Evolutionary conservation across 2,797 vertebrate species (phyloP).

Genomic region (Tadarida brasiliensis): DNA sequence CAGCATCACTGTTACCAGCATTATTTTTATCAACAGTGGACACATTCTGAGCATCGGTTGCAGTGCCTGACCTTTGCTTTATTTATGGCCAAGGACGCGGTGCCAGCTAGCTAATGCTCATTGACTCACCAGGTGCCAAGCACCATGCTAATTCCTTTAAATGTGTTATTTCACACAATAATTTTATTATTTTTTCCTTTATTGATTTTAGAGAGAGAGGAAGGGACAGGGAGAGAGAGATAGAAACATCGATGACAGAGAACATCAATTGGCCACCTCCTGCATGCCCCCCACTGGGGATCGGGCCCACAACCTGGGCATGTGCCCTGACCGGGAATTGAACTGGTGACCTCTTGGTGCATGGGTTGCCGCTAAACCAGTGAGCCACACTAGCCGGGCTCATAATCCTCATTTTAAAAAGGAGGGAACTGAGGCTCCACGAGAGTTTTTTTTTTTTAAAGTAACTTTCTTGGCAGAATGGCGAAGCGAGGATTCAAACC

Average conservation of each 20-base stretch:
- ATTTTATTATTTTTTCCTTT: background rate
- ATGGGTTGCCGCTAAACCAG: too few species aligned
- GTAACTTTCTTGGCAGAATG: background rate
- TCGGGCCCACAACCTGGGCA: too few species aligned
- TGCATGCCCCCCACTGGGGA: too few species aligned
- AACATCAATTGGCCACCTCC: too few species aligned
- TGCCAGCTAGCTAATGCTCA: background rate
- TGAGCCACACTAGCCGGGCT: too few species aligned
- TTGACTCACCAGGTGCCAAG: too few species aligned
- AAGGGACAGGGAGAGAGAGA: too few species aligned
- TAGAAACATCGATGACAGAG: too few species aligned
- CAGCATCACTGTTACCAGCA: rapidly evolving
- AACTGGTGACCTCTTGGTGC: too few species aligned
- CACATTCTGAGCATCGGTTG: background rate
- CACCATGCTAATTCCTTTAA: background rate
- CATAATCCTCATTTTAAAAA: background rate
- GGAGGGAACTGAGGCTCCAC: background rate
- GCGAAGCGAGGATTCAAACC: background rate
- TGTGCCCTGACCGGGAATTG: too few species aligned
- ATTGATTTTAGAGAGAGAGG: too few species aligned
- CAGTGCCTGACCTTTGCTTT: background rate
- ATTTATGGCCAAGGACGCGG: background rate
- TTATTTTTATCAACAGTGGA: background rate
- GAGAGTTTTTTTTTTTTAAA: background rate
- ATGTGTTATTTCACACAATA: background rate